Percentiles rank a stretch among this genome's conserved stretches.
phyloP scores from a whole-genome alignment of 2,113 vertebrate species.

The Esox niger region DNA sequence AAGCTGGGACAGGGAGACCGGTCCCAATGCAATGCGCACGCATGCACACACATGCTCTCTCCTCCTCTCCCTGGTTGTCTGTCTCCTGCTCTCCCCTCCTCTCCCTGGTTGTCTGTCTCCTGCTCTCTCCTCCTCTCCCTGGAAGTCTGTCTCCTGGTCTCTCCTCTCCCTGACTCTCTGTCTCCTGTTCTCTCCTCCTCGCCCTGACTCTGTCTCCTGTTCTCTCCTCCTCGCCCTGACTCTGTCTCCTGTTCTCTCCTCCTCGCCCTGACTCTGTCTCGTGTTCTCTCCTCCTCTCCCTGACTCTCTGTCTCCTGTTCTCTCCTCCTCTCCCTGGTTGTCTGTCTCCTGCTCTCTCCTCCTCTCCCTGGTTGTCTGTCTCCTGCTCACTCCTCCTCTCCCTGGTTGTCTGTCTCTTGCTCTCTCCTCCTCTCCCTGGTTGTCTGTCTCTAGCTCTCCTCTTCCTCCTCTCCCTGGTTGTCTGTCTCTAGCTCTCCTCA shows the following conservation, averaged over 20 bases:
- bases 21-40: not conserved
- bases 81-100: not conserved
- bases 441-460: not conserved
- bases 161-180: not conserved
- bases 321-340: no score
- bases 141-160: not conserved
- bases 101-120: not conserved
- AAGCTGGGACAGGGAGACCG: slow-evolving; percentile 28
- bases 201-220: not conserved
- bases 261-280: not conserved
- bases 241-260: not conserved
- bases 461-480: not conserved
- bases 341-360: not conserved
- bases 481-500: not conserved
- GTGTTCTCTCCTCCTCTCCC: not conserved
- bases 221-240: not conserved
- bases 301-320: not conserved
- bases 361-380: not conserved
- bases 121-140: no score
- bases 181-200: not conserved
- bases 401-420: not conserved
- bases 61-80: no score
- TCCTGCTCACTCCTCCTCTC: no score
- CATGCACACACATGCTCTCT: not conserved
- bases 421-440: not conserved